Conservation (phyloP, 2,797 vertebrate genomes). For the Peromyscus eremicus region DNA sequence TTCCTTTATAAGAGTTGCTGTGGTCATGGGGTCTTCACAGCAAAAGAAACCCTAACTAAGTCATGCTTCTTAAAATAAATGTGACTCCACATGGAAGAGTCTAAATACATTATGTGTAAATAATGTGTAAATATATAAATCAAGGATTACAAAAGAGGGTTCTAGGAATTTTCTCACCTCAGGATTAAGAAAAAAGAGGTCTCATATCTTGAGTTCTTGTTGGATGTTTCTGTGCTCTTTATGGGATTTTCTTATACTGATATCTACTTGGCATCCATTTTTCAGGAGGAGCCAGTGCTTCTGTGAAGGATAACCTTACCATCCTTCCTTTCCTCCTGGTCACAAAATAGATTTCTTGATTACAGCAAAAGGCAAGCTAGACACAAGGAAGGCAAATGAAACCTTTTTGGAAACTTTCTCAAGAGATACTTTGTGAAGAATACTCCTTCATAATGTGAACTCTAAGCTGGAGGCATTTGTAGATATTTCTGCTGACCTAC, state of each 20-base stretch:
- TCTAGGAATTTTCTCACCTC: constrained; percentile 15
- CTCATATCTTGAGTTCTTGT: background rate
- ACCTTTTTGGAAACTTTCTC: background rate
- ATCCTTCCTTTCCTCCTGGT: background rate
- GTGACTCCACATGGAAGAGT: background rate
- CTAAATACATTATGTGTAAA: background rate
- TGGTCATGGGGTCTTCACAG: background rate
- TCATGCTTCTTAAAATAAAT: constrained; percentile 6
- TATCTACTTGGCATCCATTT: background rate
- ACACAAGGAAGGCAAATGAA: background rate
- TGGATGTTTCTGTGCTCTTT: background rate
- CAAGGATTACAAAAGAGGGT: background rate
- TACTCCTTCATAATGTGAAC: background rate
- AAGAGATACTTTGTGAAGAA: background rate
- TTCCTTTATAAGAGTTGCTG: background rate
- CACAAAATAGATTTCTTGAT: background rate
- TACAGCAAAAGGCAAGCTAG: background rate
- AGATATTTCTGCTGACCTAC: constrained; percentile 4
- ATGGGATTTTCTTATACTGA: background rate
- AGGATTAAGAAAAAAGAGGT: constrained; percentile 10
- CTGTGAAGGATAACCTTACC: background rate
- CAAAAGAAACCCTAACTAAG: background rate
- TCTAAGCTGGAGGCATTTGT: background rate
- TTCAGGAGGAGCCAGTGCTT: background rate
- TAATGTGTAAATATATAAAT: background rate